Base-by-base conservation (phyloP, 2,888 invertebrate species). In the Phania funesta region DNA sequence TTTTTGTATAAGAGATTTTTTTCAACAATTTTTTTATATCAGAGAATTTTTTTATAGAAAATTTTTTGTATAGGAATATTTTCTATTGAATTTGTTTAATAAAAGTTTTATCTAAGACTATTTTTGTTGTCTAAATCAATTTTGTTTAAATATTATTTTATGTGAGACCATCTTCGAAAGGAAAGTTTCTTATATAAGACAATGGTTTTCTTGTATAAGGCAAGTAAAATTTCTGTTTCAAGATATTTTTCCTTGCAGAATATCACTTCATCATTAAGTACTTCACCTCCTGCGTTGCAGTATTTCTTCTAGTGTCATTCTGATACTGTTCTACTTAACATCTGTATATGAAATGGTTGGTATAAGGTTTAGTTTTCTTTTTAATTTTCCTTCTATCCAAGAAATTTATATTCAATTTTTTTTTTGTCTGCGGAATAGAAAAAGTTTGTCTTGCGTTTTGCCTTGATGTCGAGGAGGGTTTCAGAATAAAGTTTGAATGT, bases 371-470 rank as follows among this genome's bases (percentile, higher is more conserved):
- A 26, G 11, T 16, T 11, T 20, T 24, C 41, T 8, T 8, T 8
- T 50, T 32, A 24, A 29, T 48, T 48, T 71, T 48, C 20, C 24
- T 13, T 48, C 24, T 20, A 50, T 9, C 9, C 52, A 54, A 64
- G 54, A 35, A 48, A 16, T 67, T 73, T 73, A 4, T 50, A 52
- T 26, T 22, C 22, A 20, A 7, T 54, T 56, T 32, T 60, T 50
- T 56, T 68, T 68, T 50, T 68, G 32, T 68, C 50, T 64, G 54
- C 50, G 44, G n/a, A 24, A 48, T 16, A 54, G 54, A n/a, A 80
- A 75, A 80, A 80, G 75, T 80, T 80, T 41, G 70, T 75, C 75
- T 70, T 80, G 75, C 62, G 58, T 64, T 68, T 74, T 70, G 75
- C 50, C 64, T 70, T 65, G 41, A 70, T 75, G 76, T 67, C 38